phyloP scores from a whole-genome alignment of 2,888 invertebrate species.

The Ophion ellenae region DNA sequence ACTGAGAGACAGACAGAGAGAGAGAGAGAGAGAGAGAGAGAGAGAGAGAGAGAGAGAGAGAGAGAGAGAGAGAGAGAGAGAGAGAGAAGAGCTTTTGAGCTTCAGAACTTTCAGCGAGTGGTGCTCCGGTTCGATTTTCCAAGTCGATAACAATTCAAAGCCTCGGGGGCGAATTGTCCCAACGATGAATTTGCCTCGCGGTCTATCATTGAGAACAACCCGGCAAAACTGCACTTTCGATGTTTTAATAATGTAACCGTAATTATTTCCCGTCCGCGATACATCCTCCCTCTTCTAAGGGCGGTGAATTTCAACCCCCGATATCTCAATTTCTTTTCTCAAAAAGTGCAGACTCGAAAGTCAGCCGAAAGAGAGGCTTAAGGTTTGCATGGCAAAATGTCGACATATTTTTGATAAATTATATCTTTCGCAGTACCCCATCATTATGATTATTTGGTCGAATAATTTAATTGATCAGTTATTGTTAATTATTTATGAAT shows the following conservation, averaged over 20 bases:
- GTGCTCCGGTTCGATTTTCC: slow-evolving; percentile 42
- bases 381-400: background rate
- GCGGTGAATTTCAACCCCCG: background rate
- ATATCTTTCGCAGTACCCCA: too few species aligned
- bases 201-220: slow-evolving; percentile 73
- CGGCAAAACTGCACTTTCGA: slow-evolving; percentile 27
- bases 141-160: slow-evolving; percentile 70
- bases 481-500: too few species aligned
- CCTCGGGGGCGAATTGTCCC: slow-evolving; percentile 47
- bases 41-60: background rate
- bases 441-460: too few species aligned
- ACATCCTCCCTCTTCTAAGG: background rate
- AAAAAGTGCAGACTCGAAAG: background rate
- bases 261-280: slow-evolving; percentile 72
- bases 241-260: slow-evolving; percentile 71
- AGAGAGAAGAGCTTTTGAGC: slow-evolving; percentile 23
- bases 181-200: slow-evolving; percentile 59
- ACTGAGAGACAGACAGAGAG: too few species aligned
- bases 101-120: slow-evolving; percentile 41
- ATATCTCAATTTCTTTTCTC: background rate
- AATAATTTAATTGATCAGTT: too few species aligned
- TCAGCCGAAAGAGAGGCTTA: background rate
- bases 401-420: background rate
- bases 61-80: too few species aligned
- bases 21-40: too few species aligned